Conservation (phyloP, 2,888 invertebrate species). For the Hetaerina titia region DNA sequence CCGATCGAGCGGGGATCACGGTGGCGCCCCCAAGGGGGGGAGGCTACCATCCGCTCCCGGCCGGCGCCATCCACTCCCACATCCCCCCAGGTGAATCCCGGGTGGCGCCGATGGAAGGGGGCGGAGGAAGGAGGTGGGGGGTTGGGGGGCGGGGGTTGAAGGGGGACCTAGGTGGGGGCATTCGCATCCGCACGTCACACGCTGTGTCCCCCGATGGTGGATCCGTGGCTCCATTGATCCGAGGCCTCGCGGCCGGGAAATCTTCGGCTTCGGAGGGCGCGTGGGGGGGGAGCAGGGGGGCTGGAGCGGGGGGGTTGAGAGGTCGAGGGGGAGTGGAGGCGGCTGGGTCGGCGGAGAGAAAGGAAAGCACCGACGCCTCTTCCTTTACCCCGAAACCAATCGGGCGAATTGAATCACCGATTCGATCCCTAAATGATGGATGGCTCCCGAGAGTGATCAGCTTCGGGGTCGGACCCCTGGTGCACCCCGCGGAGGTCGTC, state of each 20-base stretch:
- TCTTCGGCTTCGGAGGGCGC: not conserved
- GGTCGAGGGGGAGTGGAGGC: not conserved
- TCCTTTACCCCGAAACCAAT: not conserved
- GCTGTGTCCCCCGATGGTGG: not conserved
- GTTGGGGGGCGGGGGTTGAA: too few species aligned
- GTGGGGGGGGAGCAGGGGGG: not conserved
- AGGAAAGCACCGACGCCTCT: not conserved
- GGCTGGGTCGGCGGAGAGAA: too few species aligned
- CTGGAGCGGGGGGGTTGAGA: not conserved
- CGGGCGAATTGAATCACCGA: not conserved
- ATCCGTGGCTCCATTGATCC: conserved; percentile 9
- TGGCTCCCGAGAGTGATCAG: not conserved
- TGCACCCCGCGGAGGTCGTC: too few species aligned
- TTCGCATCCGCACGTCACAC: not conserved
- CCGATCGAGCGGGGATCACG: too few species aligned
- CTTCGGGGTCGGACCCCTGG: not conserved
- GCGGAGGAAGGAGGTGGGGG: too few species aligned
- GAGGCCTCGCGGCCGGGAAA: not conserved
- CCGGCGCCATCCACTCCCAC: too few species aligned
- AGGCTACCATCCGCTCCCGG: too few species aligned
- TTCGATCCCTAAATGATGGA: not conserved
- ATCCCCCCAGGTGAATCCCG: too few species aligned
- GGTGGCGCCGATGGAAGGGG: too few species aligned
- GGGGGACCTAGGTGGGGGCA: too few species aligned
- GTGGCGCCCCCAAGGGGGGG: too few species aligned